Evolutionary conservation across 2,888 invertebrate species (phyloP).

Genomic region (Halictus quadricinctus): DNA sequence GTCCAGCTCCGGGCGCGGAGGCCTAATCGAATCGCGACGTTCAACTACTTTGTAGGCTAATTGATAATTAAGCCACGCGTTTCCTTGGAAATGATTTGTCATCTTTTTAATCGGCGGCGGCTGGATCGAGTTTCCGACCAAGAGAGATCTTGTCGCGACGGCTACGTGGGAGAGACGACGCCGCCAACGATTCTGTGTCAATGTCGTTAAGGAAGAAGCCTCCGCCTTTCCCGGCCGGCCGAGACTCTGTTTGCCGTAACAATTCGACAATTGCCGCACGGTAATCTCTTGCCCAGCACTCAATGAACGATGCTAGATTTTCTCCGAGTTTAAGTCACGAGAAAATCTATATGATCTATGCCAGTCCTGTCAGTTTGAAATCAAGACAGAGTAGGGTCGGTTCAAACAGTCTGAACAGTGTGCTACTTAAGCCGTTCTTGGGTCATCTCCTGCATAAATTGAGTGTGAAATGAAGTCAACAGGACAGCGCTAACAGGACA

Average conservation of each 20-base stretch:
- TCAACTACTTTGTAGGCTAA: constrained; percentile 57
- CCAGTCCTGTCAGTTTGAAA: not conserved
- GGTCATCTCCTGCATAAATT: not conserved
- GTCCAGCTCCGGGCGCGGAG: not conserved
- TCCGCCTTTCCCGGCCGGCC: not conserved
- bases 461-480: not conserved
- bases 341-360: not conserved
- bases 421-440: not conserved
- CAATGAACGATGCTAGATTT: not conserved
- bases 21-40: constrained; percentile 40
- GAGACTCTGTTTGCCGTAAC: not conserved
- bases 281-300: not conserved
- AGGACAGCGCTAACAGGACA: not conserved
- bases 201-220: constrained; percentile 23
- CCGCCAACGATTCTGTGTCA: constrained; percentile 24
- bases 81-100: constrained; percentile 65
- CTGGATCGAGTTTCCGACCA: constrained; percentile 39
- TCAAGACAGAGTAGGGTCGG: not conserved
- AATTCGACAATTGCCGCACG: not conserved
- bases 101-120: constrained; percentile 26
- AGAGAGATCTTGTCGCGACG: constrained; percentile 22
- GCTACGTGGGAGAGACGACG: constrained; percentile 16
- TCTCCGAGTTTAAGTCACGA: rapidly evolving
- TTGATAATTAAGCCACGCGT: constrained; percentile 46
- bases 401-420: not conserved